Conservation (phyloP, 2,113 vertebrate genomes). For the Corythoichthys intestinalis region DNA sequence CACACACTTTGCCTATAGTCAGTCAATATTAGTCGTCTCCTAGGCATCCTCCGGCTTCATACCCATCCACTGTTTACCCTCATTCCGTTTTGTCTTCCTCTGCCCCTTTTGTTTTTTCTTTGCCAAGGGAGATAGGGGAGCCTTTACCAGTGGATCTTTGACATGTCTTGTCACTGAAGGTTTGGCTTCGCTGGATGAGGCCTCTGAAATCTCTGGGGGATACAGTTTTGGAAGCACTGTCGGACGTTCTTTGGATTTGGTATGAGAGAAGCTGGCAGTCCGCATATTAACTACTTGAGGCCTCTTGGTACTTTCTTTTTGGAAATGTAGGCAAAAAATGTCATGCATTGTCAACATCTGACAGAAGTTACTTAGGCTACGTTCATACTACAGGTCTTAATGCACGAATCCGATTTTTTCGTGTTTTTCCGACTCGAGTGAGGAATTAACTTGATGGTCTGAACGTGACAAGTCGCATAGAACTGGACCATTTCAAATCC, state of each 20-base stretch:
- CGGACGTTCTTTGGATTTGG: not conserved
- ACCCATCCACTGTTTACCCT: slow-evolving; percentile 40
- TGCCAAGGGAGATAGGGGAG: slow-evolving; percentile 8
- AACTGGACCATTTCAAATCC: too few relatives aligned
- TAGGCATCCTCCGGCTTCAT: slow-evolving; percentile 35
- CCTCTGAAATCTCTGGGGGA: not conserved
- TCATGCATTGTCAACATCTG: too few relatives aligned
- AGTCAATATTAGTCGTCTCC: slow-evolving; percentile 69
- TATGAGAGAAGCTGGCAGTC: not conserved
- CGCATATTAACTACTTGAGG: not conserved
- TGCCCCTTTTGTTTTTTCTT: slow-evolving; percentile 44
- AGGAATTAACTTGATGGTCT: too few relatives aligned
- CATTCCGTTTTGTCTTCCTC: slow-evolving; percentile 2
- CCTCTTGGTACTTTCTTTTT: not conserved
- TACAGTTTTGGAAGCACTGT: not conserved
- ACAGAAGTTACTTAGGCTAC: too few relatives aligned
- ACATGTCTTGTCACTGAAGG: slow-evolving; percentile 24
- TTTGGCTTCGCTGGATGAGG: slow-evolving; percentile 5
- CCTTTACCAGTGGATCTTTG: slow-evolving; percentile 21
- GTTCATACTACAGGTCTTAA: too few relatives aligned
- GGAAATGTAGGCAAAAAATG: too few relatives aligned
- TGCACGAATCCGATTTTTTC: too few relatives aligned
- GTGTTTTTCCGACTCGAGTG: too few relatives aligned
- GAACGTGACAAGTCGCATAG: too few relatives aligned
- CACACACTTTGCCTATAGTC: slow-evolving; percentile 21